Evolutionary conservation across 2,113 vertebrate species (phyloP).

Genomic region (Prionailurus bengalensis): DNA sequence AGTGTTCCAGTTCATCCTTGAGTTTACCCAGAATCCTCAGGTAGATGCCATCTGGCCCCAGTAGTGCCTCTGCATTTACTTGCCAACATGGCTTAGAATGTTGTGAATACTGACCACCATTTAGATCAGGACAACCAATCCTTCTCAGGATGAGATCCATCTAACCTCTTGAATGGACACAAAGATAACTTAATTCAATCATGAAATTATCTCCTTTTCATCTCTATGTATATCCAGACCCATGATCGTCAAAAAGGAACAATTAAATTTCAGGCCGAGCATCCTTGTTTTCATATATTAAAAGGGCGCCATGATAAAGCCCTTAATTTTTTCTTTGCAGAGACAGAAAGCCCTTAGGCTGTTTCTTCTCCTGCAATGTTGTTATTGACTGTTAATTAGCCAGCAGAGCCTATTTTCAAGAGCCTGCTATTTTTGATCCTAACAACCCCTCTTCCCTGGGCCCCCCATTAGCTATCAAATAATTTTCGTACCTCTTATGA

Average conservation of each 20-base stretch:
- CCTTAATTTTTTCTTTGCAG: background rate
- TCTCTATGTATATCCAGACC: background rate
- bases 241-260: background rate
- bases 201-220: background rate
- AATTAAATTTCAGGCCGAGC: background rate
- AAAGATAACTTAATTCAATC: background rate
- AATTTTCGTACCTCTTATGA: background rate
- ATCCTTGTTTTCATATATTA: background rate
- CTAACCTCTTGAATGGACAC: background rate
- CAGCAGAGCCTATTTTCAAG: slow-evolving; percentile 30
- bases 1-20: background rate
- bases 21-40: background rate
- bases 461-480: slow-evolving; percentile 47
- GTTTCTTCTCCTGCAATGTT: slow-evolving; percentile 34
- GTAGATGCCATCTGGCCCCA: background rate
- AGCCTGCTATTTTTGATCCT: slow-evolving; percentile 46
- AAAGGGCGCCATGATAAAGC: background rate
- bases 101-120: background rate
- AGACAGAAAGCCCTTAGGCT: background rate
- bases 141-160: background rate
- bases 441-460: slow-evolving; percentile 18
- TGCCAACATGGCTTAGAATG: background rate
- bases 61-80: background rate
- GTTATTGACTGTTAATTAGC: slow-evolving; percentile 64
- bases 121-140: background rate